Base-by-base conservation (phyloP, 1,140 invertebrate genomes). In the Apis dorsata region DNA sequence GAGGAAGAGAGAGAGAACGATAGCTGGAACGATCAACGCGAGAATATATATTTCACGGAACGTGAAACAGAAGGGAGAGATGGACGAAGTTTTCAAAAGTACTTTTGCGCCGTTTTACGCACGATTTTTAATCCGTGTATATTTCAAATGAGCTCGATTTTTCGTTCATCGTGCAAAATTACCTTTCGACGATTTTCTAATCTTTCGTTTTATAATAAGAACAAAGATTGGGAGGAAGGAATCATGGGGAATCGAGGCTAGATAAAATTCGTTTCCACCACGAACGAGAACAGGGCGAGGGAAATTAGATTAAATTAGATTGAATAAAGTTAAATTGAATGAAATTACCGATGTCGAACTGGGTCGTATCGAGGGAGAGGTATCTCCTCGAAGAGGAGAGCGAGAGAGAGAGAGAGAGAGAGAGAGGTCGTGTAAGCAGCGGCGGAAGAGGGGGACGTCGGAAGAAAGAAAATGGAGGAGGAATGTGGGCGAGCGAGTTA, bases 401-500 rank as follows among this genome's bases (percentile, higher is more conserved):
- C 51, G 55, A 69, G 55, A 21, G 55, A 28, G 12, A 4, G 15
- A 2, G 17, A n/a, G 62, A 21, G 3, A 19, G 49, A 24, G 21
- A 57, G 21, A 8, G 34, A 15, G 79, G n/a, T 44, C 2, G 34
- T 44, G 4, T 44, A 8, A 11, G 5, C 5, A 15, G 62, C 34
- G n/a, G 17, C 11, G 49, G 17, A 8, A 15, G 21, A 72, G 62
- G 53, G 19, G 70, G 28, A 55, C 76, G 77, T 86, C 12, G 15
- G 75, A 81, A 24, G 63, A 53, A 60, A 82, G 73, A 76, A 81
- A 75, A 71, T 85, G 68, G 88, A 81, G 77, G 73, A 87, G 81
- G 86, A 86, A 90, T 83, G 92, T 92, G 88, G 91, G 91, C 91
- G 79, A 60, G 72, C 81, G 87, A 90, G 90, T 92, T 91, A 91